Percentiles rank a stretch among this genome's conserved stretches.
phyloP scores from a whole-genome alignment of 2,888 invertebrate species.

The Agonopterix alstromeriana region DNA sequence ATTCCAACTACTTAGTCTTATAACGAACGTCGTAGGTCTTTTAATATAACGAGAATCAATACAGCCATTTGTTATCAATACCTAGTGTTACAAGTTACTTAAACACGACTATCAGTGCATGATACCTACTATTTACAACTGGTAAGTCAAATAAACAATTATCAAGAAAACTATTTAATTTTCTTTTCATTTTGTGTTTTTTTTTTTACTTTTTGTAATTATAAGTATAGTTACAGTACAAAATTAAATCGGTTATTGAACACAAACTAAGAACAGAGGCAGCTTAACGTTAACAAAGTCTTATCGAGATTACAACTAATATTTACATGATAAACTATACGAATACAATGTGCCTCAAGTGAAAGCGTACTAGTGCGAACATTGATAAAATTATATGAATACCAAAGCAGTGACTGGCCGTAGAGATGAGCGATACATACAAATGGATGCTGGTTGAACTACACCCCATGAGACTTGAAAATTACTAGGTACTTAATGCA shows the following conservation, averaged over 20 bases:
- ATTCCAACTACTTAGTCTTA: constrained; percentile 18
- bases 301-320: constrained; percentile 28
- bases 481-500: too few species aligned
- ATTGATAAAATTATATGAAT: constrained; percentile 25
- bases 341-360: constrained; percentile 17
- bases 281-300: constrained; percentile 32
- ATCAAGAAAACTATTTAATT: constrained; percentile 12
- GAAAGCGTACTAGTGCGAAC: constrained; percentile 34
- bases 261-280: constrained; percentile 48
- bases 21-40: constrained; percentile 36
- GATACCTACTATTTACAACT: constrained; percentile 63
- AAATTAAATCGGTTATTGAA: constrained; percentile 44
- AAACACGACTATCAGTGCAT: constrained; percentile 67
- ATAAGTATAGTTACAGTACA: constrained; percentile 36
- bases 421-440: constrained; percentile 12
- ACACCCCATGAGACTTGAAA: too few species aligned
- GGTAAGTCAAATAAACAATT: constrained; percentile 39
- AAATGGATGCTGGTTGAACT: too few species aligned
- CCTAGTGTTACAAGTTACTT: constrained; percentile 55
- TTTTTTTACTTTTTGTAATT: constrained; percentile 43
- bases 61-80: constrained; percentile 61
- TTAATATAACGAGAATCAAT: constrained; percentile 43
- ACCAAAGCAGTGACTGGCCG: constrained; percentile 42
- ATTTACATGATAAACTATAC: constrained; percentile 37
- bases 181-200: constrained; percentile 33